Base-by-base conservation (phyloP, 2,888 invertebrate genomes). In the Dasypogon diadema region DNA sequence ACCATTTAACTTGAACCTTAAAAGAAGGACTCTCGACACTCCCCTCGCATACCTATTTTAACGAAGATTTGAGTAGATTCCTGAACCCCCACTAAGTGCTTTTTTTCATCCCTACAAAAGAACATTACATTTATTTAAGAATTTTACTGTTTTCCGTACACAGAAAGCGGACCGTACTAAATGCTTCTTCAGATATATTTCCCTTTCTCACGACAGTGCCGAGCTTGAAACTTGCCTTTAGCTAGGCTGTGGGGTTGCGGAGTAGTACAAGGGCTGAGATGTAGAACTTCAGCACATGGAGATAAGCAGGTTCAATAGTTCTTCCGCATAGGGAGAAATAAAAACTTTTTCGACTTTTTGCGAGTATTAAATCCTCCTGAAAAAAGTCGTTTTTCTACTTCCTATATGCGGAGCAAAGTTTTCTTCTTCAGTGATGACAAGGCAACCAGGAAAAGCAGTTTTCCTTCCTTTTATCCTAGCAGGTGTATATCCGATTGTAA, bases 101-200 rank as follows among this genome's bases (percentile, higher is more conserved):
- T 70, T 54, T 68, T 70, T 51, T 54, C 70, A n/a, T 34, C 21
- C 21, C 30, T 56, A 54, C 18, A 70, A 70, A 54, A 34, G 34
- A 26, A 34, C 70, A 70, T 70, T 70, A 70, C 70, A 70, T 70
- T 70, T 70, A 70, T 70, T 70, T 70, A 70, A 70, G 70, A 70
- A 70, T 70, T 70, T 70, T 54, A 70, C 70, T 70, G 70, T 70
- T 70, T 54, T 21, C 54, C 18, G 54, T 34, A 70, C 70, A 70
- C 51, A 70, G 70, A 70, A 70, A 56, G 34, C 30, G 54, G 21
- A 54, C 54, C 70, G 54, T 24, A 54, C 70, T 70, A 70, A 70
- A 70, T 70, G 70, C 54, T 70, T 54, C 12, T 54, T 54, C 21
- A 54, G 70, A 54, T 56, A 56, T 56, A 56, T 56, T 14, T 56